Base-by-base conservation (phyloP, 2,888 invertebrate genomes). In the Eudemis profundana region DNA sequence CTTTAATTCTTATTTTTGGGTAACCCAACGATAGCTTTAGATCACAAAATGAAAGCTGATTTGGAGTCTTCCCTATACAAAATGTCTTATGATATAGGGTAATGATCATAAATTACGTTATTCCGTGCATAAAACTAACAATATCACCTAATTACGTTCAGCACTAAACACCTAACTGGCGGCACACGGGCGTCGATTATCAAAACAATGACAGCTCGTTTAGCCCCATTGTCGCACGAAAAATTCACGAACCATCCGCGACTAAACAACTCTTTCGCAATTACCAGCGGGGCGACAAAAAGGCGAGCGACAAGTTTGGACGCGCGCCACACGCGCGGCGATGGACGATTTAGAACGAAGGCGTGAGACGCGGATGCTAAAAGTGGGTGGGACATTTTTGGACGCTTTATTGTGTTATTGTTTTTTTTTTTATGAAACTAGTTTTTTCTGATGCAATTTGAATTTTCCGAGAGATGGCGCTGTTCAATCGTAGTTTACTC, bases 311-410 rank as follows among this genome's bases (percentile, higher is more conserved):
- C 72, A 71, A 71, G 76, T 78, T 83, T 84, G 83, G 84, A 82
- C 73, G 74, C 60, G 71, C 71, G 83, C 84, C 83, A 84, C 81
- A 79, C 77, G 78, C 73, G 62, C 70, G 71, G 71, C 83, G 78
- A 81, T 81, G 80, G 81, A 81, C 81, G 79, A 83, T 82, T 82
- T 81, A 81, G 79, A 75, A 72, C 73, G 62, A 61, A 60, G 68
- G 66, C 74, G 72, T 71, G 73, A 69, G 47, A 49, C 56, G 56
- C 3, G 57, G 19, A 15, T 19, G 10, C 17, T 42, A 50, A 44
- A 27, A 33, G 19, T 15, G 33, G 47, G 40, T 17, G 29, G 14
- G 15, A 42, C 15, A 33, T 3, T 36, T 46, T 53, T 5, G 8
- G 42, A 54, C 3, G 27, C 12, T 54, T 53, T 21, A 23, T 29